Percentiles rank a stretch among this genome's conserved stretches.
phyloP scores from a whole-genome alignment of 92 coral and sea anemone genomes.

The Phenganax stokvisi region DNA sequence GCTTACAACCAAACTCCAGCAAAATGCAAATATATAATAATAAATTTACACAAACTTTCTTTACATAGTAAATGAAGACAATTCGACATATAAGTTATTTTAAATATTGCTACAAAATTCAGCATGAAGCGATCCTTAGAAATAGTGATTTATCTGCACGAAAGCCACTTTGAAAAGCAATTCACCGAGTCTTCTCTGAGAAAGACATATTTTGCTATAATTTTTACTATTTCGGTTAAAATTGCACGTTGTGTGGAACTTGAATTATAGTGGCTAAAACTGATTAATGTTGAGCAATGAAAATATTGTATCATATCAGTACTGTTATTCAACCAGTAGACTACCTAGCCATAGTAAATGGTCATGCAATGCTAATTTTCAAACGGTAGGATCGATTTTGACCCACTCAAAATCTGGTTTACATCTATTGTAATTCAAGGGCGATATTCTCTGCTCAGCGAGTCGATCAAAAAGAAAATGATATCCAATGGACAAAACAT shows the following conservation, averaged over 20 bases:
- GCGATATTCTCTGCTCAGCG: too few species aligned
- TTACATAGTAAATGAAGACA: constrained; percentile 39
- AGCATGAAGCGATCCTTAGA: not conserved
- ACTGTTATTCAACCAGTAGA: not conserved
- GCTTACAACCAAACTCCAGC: not conserved
- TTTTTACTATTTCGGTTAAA: not conserved
- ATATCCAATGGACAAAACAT: too few species aligned
- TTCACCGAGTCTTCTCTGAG: not conserved
- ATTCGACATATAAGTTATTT: constrained; percentile 25
- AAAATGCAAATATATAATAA: constrained; percentile 21
- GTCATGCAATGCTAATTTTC: too few species aligned
- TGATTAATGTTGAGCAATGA: not conserved
- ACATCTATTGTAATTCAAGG: too few species aligned
- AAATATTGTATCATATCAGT: not conserved
- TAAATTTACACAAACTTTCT: constrained; percentile 15
- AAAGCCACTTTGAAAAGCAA: constrained; percentile 23
- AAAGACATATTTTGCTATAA: too few species aligned
- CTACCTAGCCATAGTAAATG: too few species aligned
- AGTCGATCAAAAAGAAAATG: too few species aligned
- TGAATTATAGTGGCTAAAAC: constrained; percentile 12
- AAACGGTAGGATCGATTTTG: too few species aligned
- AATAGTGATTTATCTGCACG: constrained; percentile 7
- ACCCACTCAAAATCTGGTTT: too few species aligned
- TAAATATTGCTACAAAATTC: constrained; percentile 36
- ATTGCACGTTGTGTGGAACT: not conserved